A percentile compares a stretch with the other conserved stretches of the same genome.
phyloP scores from a whole-genome alignment of 2,888 invertebrate genomes.

The Macaria notata region DNA sequence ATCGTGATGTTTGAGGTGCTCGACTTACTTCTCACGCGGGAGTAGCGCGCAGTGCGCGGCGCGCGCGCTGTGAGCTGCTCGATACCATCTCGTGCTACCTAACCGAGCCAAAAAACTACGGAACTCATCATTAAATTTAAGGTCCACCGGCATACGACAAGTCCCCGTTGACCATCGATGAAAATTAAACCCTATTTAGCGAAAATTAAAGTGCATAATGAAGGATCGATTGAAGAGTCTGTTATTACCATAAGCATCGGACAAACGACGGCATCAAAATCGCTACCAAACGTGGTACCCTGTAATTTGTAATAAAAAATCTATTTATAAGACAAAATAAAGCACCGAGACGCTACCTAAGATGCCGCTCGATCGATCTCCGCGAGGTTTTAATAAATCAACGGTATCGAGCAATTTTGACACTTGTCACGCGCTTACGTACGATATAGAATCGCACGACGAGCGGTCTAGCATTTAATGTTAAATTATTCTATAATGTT shows the following conservation, averaged over 20 bases:
- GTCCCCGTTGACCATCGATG: slow-evolving; percentile 37
- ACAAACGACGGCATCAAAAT: slow-evolving; percentile 64
- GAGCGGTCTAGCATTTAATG: slow-evolving; percentile 47
- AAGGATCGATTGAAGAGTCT: slow-evolving; percentile 43
- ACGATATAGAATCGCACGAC: slow-evolving; percentile 67
- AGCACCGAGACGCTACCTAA: slow-evolving; percentile 78
- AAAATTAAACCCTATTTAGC: slow-evolving; percentile 64
- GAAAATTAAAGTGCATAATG: slow-evolving; percentile 62
- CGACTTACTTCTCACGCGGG: slow-evolving; percentile 22
- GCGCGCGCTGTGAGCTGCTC: background rate
- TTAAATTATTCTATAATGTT: slow-evolving; percentile 77
- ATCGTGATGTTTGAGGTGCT: slow-evolving; percentile 35
- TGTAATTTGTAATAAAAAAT: slow-evolving; percentile 82
- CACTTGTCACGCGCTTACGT: slow-evolving; percentile 67
- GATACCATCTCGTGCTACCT: slow-evolving; percentile 54
- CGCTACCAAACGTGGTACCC: slow-evolving; percentile 80
- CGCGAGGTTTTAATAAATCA: slow-evolving; percentile 71
- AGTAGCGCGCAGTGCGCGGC: background rate
- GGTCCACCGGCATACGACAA: slow-evolving; percentile 25
- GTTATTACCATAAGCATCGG: slow-evolving; percentile 57
- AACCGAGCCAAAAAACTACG: slow-evolving; percentile 57
- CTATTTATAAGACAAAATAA: slow-evolving; percentile 82
- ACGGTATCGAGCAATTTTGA: slow-evolving; percentile 65
- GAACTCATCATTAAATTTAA: slow-evolving; percentile 64
- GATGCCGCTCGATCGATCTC: slow-evolving; percentile 75